Conservation (phyloP, 2,113 vertebrate species). For the Phainopepla nitens region DNA sequence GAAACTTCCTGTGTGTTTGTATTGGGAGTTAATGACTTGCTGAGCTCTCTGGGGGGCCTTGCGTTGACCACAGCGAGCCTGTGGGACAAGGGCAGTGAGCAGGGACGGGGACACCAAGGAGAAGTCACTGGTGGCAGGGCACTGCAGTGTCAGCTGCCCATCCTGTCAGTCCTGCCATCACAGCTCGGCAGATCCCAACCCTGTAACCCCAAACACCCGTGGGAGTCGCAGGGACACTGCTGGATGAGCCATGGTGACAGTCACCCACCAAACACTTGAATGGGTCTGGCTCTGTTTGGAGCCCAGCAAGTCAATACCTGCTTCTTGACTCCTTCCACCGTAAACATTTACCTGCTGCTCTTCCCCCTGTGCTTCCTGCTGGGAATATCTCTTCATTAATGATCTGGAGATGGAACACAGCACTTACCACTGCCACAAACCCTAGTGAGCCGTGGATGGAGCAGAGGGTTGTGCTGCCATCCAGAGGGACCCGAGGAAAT, state of each 20-base stretch:
- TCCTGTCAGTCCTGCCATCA: neutral
- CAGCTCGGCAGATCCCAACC: neutral
- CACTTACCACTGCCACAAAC: accelerated
- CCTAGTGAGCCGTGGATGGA: accelerated
- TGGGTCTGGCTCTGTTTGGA: neutral
- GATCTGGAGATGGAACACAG: no score
- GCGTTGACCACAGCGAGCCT: neutral
- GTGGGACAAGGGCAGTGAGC: neutral
- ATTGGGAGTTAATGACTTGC: neutral
- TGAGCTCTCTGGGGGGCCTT: neutral
- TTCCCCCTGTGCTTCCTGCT: neutral
- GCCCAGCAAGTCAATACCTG: neutral
- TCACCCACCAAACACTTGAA: neutral
- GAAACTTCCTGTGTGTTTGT: neutral
- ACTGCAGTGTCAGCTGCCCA: accelerated
- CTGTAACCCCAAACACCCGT: neutral
- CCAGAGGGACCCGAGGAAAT: slow-evolving; percentile 10
- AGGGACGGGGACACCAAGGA: neutral
- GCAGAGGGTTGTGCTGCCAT: neutral
- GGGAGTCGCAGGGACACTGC: neutral
- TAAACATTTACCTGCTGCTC: neutral
- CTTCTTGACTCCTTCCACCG: neutral
- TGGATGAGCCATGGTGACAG: neutral
- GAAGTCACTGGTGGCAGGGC: neutral
- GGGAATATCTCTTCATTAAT: neutral